phyloP scores from a whole-genome alignment of 2,113 vertebrate genomes.

The Nannospalax galili region DNA sequence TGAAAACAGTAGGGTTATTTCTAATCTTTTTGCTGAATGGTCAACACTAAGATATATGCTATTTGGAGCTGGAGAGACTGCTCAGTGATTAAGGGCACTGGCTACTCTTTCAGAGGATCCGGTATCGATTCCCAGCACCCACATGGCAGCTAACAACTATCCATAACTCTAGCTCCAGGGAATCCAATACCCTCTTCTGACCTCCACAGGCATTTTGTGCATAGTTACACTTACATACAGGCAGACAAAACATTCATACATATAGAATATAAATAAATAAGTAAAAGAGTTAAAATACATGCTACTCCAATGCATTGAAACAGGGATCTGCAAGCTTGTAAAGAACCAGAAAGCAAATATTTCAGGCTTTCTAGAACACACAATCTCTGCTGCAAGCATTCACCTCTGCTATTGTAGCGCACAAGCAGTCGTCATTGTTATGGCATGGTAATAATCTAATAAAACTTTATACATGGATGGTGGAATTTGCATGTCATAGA shows the following conservation, averaged over 20 bases:
- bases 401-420: not conserved
- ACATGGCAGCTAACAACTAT: too few species aligned
- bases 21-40: not conserved
- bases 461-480: not conserved
- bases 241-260: too few species aligned
- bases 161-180: too few species aligned
- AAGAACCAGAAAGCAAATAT: not conserved
- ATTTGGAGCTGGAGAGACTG: too few species aligned
- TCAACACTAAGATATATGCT: not conserved
- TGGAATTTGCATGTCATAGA: constrained; percentile 1
- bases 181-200: too few species aligned
- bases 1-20: not conserved
- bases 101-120: too few species aligned
- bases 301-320: not conserved
- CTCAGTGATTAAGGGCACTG: too few species aligned
- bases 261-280: too few species aligned
- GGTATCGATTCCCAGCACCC: too few species aligned
- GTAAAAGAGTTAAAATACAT: not conserved
- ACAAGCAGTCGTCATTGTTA: not conserved
- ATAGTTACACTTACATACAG: too few species aligned
- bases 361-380: not conserved
- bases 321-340: not conserved
- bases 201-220: too few species aligned
- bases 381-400: not conserved
- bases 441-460: not conserved